A percentile compares a stretch with the other conserved stretches of the same genome.
These are phyloP conservation scores for Buceros bicornis DNA, from an alignment of 2,797 vertebrate genomes.

Conservation along the genomic window DNA sequence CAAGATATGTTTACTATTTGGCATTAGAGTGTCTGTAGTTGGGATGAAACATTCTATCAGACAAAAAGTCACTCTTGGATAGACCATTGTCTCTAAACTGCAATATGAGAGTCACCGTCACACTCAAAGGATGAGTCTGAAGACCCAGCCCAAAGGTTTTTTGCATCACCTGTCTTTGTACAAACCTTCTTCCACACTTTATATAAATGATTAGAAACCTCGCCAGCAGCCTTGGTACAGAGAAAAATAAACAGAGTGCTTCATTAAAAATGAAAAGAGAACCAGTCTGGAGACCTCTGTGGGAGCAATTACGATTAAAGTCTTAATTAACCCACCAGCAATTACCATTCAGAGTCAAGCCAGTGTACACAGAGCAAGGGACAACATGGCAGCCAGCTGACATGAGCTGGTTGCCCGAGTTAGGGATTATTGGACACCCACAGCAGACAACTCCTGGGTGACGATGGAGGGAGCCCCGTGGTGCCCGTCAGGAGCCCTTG, in stretches of 20 bases:
- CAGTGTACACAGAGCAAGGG: not conserved
- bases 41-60: not conserved
- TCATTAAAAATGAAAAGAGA: slow-evolving; percentile 66
- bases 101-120: slow-evolving; percentile 37
- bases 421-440: not conserved
- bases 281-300: slow-evolving; percentile 3
- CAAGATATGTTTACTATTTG: not conserved
- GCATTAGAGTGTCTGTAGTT: not conserved
- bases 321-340: slow-evolving; percentile 27
- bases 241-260: slow-evolving; percentile 69
- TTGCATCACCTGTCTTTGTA: slow-evolving; percentile 75
- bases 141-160: slow-evolving; percentile 54
- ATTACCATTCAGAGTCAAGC: not conserved
- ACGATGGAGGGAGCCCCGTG: rapidly evolving
- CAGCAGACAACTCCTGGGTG: not conserved
- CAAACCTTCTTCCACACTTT: slow-evolving; percentile 99
- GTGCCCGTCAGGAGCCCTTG: rapidly evolving
- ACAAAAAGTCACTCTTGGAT: not conserved
- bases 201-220: slow-evolving; percentile 88
- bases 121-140: slow-evolving; percentile 50
- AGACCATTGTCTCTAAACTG: slow-evolving; percentile 76
- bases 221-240: slow-evolving; percentile 86
- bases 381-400: not conserved
- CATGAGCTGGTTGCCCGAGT: not conserved
- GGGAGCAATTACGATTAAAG: slow-evolving; percentile 38